phyloP scores from a whole-genome alignment of 2,113 vertebrate species.

The Panthera leo region DNA sequence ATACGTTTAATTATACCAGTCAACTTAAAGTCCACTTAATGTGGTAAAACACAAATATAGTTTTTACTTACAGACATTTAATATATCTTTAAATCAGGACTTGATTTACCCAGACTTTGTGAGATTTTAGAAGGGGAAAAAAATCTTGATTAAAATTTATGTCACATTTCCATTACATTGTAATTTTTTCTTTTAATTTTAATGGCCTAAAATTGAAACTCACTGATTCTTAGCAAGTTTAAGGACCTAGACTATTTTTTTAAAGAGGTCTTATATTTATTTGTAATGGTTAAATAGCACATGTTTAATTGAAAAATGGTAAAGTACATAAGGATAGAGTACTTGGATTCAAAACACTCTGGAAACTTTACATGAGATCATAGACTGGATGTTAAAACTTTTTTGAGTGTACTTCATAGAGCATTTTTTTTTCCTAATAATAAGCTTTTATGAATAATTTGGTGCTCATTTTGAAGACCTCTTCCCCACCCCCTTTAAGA shows the following conservation, averaged over 20 bases:
- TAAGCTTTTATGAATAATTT: slow-evolving; percentile 34
- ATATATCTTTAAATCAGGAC: slow-evolving; percentile 3
- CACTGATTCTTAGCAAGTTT: neutral
- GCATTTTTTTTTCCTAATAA: neutral
- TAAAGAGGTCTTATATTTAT: neutral
- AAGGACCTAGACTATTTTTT: neutral
- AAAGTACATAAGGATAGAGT: neutral
- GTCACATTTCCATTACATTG: neutral
- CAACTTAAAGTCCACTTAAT: neutral
- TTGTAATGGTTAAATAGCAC: neutral
- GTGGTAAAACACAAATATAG: slow-evolving; percentile 6
- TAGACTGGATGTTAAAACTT: neutral
- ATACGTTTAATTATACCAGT: neutral
- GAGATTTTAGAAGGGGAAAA: neutral
- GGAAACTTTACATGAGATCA: neutral
- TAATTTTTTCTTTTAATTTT: slow-evolving; percentile 2
- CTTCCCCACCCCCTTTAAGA: neutral
- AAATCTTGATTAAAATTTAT: neutral
- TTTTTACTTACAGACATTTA: neutral
- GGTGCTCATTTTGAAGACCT: neutral
- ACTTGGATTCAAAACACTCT: neutral
- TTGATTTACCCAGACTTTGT: neutral
- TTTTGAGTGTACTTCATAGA: neutral
- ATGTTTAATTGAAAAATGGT: slow-evolving; percentile 21
- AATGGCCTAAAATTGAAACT: slow-evolving; percentile 3